Evolutionary conservation across 35 echinoderm and acorn worm species (phyloP), one percentile per base, ranked within the genome.

Genomic region (Hemicentrotus pulcherrimus): DNA sequence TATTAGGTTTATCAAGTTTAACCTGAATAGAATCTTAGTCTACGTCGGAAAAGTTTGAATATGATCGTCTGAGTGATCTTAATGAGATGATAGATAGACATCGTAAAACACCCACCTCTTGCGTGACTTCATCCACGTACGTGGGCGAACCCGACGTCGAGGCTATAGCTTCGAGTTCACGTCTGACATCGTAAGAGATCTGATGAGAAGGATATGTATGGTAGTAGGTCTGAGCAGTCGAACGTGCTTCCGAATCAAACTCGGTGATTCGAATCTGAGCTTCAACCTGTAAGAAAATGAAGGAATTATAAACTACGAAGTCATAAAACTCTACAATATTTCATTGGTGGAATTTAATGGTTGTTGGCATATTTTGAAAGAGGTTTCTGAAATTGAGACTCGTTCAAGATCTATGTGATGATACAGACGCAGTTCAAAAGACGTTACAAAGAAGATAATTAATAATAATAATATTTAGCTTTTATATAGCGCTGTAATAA

Each of bases 211-310:
- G 32, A 30, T 90, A 90, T 32, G 88, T 90, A 47, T 33, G 32
- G 88, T 90, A 90, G 24, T 90, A 90, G 88, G 88, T 90, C 88
- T 90, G 88, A 7, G 88, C 88, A 4, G 88, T 90, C 12, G 6
- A 32, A 45, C 88, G 88, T 10, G 88, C 32, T 10, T 90, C 32
- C 2, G 88, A 41, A 4, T 90, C 88, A 24, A 90, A 33, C 88
- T n/a, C 22, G 6, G 65, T 78, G 65, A 78, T 78, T 78, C 65
- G 65, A 78, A 78, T 78, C 19, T 78, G 0, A 28, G 65, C 65
- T 78, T 78, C 65, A 4, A 78, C 65, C 65, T 78, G 65, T 7
- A 22, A 78, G 16, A 78, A 22, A 78, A 28, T 78, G 65, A 8
- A 8, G 22, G 5, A 7, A 28, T 78, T 78, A 78, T 11, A 41